Base-by-base conservation (phyloP, 1,140 invertebrate species). In the Hycleus phaleratus region DNA sequence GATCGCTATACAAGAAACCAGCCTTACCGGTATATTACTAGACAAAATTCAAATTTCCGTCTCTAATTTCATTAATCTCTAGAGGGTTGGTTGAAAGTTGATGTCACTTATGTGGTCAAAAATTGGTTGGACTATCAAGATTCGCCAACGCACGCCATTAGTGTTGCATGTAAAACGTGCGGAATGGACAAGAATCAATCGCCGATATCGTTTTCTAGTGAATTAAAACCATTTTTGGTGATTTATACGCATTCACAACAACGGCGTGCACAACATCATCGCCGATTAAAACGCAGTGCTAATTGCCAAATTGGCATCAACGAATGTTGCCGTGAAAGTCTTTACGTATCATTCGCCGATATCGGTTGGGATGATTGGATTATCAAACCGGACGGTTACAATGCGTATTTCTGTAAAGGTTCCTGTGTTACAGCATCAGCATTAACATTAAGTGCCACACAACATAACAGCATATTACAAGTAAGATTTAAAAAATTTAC, bases 361-460 rank as follows among this genome's bases (percentile, higher is more conserved):
- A 85, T 94, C 42, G 90, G 90, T 43, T 94, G 90, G 91, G 84
- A 85, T 62, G 85, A 91, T 71, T 93, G 90, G 88, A 91, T 95
- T 49, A 80, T 93, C 12, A 78, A 85, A 46, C 91, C 91, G 0
- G 77, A 76, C 8, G 87, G 85, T 0, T 93, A 92, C 70, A 81
- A 91, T 58, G 89, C 90, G 0, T 90, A 90, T 72, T 93, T 89
- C 74, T 93, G 90, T 64, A 85, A 83, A 38, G 91, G 91, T 0
- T 85, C 83, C 4, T 93, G 90, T 68, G 76, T 79, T 0, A 80
- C 82, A 0, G 83, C 85, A 3, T 81, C 84, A 1, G 82, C 86
- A 8, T 77, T 88, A 2, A 81, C 86, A 0, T 73, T 81, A 38
- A 82, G 80, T 50, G 80, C 80, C 3, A 82, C 81, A 38, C 78